Evolutionary conservation across 2,113 vertebrate species (phyloP).

Genomic region (Helogale parvula): DNA sequence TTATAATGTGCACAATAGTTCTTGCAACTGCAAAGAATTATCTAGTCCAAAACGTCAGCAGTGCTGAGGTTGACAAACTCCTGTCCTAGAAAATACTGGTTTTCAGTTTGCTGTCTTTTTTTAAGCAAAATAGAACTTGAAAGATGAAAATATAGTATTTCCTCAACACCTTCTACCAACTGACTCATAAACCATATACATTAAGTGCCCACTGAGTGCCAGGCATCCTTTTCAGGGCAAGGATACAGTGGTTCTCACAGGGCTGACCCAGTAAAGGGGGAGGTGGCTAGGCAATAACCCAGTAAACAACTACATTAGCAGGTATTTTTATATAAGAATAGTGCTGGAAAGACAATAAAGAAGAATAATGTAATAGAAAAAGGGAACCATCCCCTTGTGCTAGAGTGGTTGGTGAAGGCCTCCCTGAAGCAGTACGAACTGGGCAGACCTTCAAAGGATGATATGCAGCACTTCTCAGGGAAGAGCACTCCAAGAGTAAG

Average conservation of each 20-base stretch:
- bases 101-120: not conserved
- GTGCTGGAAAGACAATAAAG: not conserved
- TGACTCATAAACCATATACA: not conserved
- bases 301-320: not conserved
- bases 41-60: not conserved
- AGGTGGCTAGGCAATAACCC: not conserved
- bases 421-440: not conserved
- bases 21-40: not conserved
- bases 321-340: not conserved
- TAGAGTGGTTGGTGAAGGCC: not conserved
- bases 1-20: rapidly evolving
- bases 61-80: not conserved
- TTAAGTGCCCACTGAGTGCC: not conserved
- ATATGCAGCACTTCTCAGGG: not conserved
- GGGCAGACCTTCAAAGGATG: not conserved
- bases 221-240: not conserved
- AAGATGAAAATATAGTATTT: not conserved
- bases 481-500: not conserved
- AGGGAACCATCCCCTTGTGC: not conserved
- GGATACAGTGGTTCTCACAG: not conserved
- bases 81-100: not conserved
- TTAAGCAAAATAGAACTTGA: not conserved
- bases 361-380: not conserved
- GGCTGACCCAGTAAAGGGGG: not conserved
- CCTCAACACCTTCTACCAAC: not conserved